Evolutionary conservation across 2,888 invertebrate genomes (phyloP).

Genomic region (Buathra laborator): DNA sequence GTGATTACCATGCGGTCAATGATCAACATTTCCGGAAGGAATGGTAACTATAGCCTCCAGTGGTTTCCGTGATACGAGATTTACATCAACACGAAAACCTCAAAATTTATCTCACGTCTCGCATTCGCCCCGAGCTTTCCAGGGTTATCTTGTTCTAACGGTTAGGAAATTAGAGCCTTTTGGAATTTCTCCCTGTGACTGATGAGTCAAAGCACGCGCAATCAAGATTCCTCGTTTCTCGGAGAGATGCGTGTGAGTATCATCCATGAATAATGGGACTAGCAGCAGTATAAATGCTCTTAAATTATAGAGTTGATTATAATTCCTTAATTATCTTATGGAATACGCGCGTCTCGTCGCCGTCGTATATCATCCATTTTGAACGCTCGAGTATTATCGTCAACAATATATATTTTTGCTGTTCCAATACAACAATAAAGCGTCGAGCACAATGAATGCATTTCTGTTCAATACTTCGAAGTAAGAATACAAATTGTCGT

Average conservation of each 20-base stretch:
- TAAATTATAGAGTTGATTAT: background rate
- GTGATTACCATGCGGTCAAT: background rate
- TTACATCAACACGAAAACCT: slow-evolving; percentile 29
- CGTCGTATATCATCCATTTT: background rate
- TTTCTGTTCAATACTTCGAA: background rate
- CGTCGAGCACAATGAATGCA: background rate
- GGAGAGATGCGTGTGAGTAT: background rate
- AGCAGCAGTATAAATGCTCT: background rate
- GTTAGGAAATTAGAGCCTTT: slow-evolving; percentile 51
- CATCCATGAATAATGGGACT: slow-evolving; percentile 8
- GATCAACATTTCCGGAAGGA: background rate
- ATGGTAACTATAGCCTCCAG: background rate
- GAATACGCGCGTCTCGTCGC: background rate
- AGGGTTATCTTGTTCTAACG: slow-evolving; percentile 48
- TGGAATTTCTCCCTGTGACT: slow-evolving; percentile 52
- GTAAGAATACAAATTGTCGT: background rate
- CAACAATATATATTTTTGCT: background rate
- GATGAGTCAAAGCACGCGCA: slow-evolving; percentile 39
- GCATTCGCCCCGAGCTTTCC: background rate
- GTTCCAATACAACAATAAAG: background rate
- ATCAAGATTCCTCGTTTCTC: slow-evolving; percentile 40
- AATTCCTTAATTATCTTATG: background rate
- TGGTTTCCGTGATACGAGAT: background rate
- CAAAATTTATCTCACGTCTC: slow-evolving; percentile 40
- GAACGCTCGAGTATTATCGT: background rate